These are phyloP conservation scores for Diorhabda sublineata DNA, from an alignment of 1,140 invertebrate species.

Conservation along the genomic window DNA sequence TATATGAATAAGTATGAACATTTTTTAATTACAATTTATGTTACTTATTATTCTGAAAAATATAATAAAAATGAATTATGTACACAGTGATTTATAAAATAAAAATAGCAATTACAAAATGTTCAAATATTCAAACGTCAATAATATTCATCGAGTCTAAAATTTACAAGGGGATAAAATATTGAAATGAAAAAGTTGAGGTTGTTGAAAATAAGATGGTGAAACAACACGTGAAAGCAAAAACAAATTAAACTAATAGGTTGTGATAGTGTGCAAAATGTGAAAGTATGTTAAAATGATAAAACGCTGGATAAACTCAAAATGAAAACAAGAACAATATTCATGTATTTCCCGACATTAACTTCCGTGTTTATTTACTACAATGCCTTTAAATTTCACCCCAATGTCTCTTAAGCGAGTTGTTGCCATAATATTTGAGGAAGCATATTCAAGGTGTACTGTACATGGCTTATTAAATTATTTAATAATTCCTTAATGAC, in stretches of 20 bases:
- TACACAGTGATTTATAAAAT: no score
- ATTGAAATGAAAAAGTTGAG: neutral
- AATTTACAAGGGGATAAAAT: neutral
- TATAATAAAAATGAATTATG: no score
- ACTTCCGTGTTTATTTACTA: neutral
- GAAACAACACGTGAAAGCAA: neutral
- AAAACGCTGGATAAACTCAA: neutral
- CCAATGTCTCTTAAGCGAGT: no score
- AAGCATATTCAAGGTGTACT: no score
- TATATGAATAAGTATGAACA: no score
- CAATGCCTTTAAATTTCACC: no score
- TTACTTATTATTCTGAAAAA: no score
- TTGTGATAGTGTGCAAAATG: neutral
- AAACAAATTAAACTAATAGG: neutral
- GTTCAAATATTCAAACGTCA: no score
- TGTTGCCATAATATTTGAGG: no score
- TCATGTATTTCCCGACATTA: constrained; percentile 2
- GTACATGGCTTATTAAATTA: no score
- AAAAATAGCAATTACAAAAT: neutral
- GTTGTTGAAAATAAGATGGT: neutral
- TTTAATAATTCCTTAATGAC: no score
- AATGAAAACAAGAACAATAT: neutral
- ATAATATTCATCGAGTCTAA: neutral
- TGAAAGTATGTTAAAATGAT: neutral
- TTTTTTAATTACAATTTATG: no score